These are phyloP conservation scores for Cartodere bifasciata DNA, from an alignment of 2,888 invertebrate genomes.

Conservation along the genomic window DNA sequence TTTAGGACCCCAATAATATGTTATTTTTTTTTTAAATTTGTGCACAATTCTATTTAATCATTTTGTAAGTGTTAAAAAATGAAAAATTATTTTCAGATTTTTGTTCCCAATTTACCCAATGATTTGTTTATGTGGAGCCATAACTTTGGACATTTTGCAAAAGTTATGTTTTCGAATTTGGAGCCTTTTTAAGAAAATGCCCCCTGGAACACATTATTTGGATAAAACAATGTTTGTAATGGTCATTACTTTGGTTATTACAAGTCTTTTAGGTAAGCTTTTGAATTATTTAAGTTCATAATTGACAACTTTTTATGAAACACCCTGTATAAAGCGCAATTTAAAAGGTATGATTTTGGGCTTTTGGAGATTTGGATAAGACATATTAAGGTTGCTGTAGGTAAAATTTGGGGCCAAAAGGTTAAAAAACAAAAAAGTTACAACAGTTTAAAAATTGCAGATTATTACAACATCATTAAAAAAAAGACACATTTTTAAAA, in stretches of 20 bases:
- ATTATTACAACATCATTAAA: no score
- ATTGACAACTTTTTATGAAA: no score
- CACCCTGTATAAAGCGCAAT: no score
- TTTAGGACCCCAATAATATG: conserved; percentile 4
- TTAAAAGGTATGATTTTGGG: no score
- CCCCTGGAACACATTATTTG: conserved; percentile 51
- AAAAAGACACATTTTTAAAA: no score
- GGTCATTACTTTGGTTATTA: conserved; percentile 45
- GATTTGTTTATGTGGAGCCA: conserved; percentile 70
- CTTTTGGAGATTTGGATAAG: no score
- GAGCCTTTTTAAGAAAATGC: conserved; percentile 33
- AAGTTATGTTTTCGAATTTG: conserved; percentile 52
- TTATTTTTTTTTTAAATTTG: conserved; percentile 2
- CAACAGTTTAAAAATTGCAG: no score
- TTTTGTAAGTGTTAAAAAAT: conserved; percentile 5
- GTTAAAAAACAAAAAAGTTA: no score
- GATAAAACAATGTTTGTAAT: conserved; percentile 63
- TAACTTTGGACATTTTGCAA: conserved; percentile 65
- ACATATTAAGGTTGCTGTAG: no score
- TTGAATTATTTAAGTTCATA: no score
- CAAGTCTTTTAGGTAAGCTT: conserved; percentile 38
- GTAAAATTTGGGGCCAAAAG: no score
- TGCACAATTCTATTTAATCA: conserved; percentile 9
- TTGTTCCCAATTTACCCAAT: conserved; percentile 91
- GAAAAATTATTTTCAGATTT: conserved; percentile 45